Conservation (phyloP, 2,888 invertebrate genomes). For the Andrena chrysosceles region DNA sequence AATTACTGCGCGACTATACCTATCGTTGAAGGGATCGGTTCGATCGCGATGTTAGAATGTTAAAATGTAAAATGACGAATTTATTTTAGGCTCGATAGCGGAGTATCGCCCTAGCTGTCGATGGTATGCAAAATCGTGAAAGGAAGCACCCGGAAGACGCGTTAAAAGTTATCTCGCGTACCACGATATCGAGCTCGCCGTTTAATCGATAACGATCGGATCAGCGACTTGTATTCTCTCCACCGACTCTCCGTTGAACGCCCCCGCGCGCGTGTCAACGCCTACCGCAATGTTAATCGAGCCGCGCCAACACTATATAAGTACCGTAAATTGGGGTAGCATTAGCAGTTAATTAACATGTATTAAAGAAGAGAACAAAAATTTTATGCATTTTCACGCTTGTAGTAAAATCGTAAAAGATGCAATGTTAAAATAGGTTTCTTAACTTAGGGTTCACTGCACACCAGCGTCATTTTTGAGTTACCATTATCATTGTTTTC, state of each 20-base stretch:
- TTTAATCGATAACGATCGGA: constrained; percentile 53
- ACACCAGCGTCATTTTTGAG: no score
- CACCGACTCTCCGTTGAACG: not conserved
- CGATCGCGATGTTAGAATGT: not conserved
- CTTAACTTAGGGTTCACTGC: no score
- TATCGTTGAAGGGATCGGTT: not conserved
- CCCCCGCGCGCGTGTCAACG: not conserved
- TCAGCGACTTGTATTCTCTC: not conserved
- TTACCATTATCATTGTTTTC: not conserved
- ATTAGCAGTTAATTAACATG: not conserved
- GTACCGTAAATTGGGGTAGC: not conserved
- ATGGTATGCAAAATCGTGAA: constrained; percentile 32
- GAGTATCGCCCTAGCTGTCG: constrained; percentile 9
- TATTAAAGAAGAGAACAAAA: not conserved
- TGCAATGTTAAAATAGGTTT: no score
- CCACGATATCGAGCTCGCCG: constrained; percentile 11
- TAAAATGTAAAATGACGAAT: constrained; percentile 13
- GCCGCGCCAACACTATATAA: constrained; percentile 7
- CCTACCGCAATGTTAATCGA: constrained; percentile 36
- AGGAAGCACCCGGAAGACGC: constrained; percentile 29
- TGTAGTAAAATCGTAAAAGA: no score
- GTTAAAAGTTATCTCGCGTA: constrained; percentile 45
- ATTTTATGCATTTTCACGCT: no score
- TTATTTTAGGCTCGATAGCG: constrained; percentile 2
- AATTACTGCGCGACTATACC: not conserved